phyloP scores from a whole-genome alignment of 2,888 invertebrate genomes.

The Dinocampus coccinellae region DNA sequence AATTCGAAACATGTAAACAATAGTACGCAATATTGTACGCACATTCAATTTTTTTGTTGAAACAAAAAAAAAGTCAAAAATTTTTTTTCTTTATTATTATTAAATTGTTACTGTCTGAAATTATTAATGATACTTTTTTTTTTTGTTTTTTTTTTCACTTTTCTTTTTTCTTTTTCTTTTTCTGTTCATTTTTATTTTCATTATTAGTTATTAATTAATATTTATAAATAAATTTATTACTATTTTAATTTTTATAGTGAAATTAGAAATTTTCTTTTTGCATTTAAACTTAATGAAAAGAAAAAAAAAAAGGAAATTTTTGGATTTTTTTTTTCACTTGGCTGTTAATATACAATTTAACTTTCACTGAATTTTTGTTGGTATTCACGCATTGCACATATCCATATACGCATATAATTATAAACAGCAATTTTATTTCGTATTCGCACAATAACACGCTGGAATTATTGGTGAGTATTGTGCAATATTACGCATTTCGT shows the following conservation, averaged over 20 bases:
- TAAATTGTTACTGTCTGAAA: background rate
- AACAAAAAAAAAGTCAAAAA: background rate
- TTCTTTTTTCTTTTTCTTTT: no score
- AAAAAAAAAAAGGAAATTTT: no score
- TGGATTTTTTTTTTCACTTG: slow-evolving; percentile 46
- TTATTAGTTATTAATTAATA: no score
- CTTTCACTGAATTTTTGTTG: slow-evolving; percentile 55
- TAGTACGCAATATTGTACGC: background rate
- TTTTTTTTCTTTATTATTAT: background rate
- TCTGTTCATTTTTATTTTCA: no score
- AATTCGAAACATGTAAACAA: background rate
- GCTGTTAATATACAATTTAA: slow-evolving; percentile 57
- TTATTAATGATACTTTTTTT: background rate
- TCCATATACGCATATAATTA: slow-evolving; percentile 73
- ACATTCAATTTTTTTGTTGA: background rate
- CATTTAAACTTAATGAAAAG: slow-evolving; percentile 25
- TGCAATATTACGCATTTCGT: background rate
- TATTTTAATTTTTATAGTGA: no score
- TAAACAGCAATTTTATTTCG: slow-evolving; percentile 61
- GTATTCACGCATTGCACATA: slow-evolving; percentile 58
- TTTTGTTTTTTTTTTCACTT: no score
- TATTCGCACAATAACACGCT: background rate
- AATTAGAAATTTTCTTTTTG: no score
- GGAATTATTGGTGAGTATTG: background rate
- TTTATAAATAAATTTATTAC: no score